Evolutionary conservation across 2,797 vertebrate species (phyloP), one percentile per base, ranked within the genome.

Genomic region (Syngnathus rostellatus): DNA sequence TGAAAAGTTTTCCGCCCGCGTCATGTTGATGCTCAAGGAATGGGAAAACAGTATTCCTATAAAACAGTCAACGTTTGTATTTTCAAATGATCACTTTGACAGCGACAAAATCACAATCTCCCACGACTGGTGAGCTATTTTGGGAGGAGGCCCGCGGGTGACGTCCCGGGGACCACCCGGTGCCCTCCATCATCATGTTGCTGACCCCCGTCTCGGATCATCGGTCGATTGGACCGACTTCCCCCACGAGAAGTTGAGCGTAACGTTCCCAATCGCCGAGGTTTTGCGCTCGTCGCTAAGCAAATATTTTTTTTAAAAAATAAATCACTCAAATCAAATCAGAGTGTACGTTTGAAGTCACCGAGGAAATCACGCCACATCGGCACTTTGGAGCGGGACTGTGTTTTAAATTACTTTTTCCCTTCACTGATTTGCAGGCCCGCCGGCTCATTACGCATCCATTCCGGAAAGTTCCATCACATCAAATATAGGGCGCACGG

Each of bases 391-490:
- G 38, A 55, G 48, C 38, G 41, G 12, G 63, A 38, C 48, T 63
- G 23, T 48, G 25, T 11, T 58, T 61, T 41, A 61, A 61, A 61
- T 61, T 40, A 61, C 39, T 43, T 61, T 61, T 61, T 61, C n/a
- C 59, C 59, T 61, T 61, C 59, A 61, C 59, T 43, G 59, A 61
- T 61, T 61, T 23, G 39, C 59, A 41, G 11, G 59, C 39, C 59
- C 39, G n/a, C n/a, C 8, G 60, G 40, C 40, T 62, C 60, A 45
- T 62, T 25, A 62, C 60, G 16, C 60, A 16, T 25, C 21, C 60
- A 43, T 45, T 25, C 21, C 41, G 6, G 21, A 62, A 62, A 25
- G 21, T 45, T 62, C 60, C 17, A 21, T 8, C 19, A 45, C 40
- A 41, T 62, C 12, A 62, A 62, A 62, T 43, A 25, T 62, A 23